Evolutionary conservation across 2,888 invertebrate genomes (phyloP), one percentile per base, ranked within the genome.

Genomic region (Prenolepis imparis): DNA sequence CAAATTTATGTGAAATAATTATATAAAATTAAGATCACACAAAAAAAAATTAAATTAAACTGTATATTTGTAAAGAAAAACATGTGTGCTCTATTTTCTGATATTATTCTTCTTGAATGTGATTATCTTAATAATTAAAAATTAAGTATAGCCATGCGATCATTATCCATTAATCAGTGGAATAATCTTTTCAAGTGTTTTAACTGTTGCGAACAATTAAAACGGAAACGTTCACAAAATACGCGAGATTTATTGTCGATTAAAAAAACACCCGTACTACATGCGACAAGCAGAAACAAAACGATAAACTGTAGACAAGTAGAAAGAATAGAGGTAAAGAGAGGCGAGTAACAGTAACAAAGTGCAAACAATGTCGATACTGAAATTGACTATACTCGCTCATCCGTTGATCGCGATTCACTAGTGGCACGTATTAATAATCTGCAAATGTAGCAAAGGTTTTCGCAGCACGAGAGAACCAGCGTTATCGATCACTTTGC

Each of bases 371-470:
- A 89, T 86, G 86, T 81, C 80, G 86, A 64, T 68, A 74, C 82
- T 89, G 84, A 83, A 89, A 89, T 89, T 88, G 89, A 82, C 86
- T 84, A 86, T 84, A 83, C 83, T 82, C 84, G 89, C 82, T 88
- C 86, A 86, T 84, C 86, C 86, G 84, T 88, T 89, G 87, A 89
- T 85, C 84, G 84, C 85, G 84, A 88, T 87, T 88, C 87, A 84
- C 59, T 61, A 84, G 72, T 73, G 64, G 75, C 52, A 41, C 84
- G 63, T 83, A 75, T 67, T 81, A 82, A 85, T 82, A 89, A 89
- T 88, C 86, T 66, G 77, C 84, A 72, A 89, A 83, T 77, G 32
- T 61, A 67, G n/a, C 24, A 75, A 77, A 86, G 86, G 86, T 88
- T 85, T 75, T 83, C 84, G 85, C 84, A 84, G 67, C 70, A 78